Conservation (phyloP, 2,113 vertebrate genomes). For the Parus major region DNA sequence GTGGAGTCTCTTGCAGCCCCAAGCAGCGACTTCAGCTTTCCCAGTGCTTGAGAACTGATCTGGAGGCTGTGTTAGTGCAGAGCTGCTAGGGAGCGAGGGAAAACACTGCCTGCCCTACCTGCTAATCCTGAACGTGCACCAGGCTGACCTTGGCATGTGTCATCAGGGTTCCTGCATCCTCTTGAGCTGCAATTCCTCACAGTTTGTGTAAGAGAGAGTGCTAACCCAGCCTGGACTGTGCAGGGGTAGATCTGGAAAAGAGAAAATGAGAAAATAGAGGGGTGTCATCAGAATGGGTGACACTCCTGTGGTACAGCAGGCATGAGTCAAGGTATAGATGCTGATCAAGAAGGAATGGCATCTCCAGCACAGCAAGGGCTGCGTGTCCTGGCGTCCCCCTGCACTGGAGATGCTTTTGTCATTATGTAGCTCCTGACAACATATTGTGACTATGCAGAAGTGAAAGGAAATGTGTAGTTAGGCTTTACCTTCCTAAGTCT, state of each 20-base stretch:
- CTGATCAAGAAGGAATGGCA: background rate
- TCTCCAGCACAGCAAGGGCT: fast-evolving
- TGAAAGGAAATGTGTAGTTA: background rate
- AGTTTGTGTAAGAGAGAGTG: background rate
- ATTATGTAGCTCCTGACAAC: background rate
- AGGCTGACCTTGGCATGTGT: background rate
- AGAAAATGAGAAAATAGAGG: background rate
- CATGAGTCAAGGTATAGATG: fast-evolving
- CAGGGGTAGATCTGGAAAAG: background rate
- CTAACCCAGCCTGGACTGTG: background rate
- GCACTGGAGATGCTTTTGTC: background rate
- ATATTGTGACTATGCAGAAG: background rate
- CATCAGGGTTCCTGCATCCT: too few species aligned
- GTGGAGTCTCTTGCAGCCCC: background rate
- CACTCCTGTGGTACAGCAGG: background rate
- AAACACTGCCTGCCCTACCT: background rate
- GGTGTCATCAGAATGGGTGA: background rate
- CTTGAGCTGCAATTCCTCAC: background rate
- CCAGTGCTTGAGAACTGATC: background rate
- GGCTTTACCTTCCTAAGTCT: background rate
- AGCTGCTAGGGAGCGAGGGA: background rate
- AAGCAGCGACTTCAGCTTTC: background rate
- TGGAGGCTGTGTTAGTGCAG: background rate
- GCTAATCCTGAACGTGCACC: too few species aligned
- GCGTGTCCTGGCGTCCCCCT: fast-evolving